phyloP scores from a whole-genome alignment of 2,888 invertebrate genomes.

The Leuctra nigra region DNA sequence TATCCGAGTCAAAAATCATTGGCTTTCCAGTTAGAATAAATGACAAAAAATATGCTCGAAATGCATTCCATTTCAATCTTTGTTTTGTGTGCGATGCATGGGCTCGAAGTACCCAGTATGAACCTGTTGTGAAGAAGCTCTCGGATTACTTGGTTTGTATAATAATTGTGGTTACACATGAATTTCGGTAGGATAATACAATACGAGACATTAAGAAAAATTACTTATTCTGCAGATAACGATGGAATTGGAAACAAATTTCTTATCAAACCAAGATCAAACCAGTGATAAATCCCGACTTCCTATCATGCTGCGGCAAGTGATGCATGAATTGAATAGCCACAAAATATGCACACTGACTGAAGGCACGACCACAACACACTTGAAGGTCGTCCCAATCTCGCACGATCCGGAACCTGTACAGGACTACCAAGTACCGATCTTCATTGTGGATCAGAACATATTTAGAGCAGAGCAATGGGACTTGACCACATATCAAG shows the following conservation, averaged over 20 bases:
- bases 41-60: slow-evolving; percentile 81
- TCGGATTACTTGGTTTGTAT: slow-evolving; percentile 77
- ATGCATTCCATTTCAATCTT: slow-evolving; percentile 92
- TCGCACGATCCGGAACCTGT: slow-evolving; percentile 76
- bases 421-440: slow-evolving; percentile 84
- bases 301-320: slow-evolving; percentile 67
- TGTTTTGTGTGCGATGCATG: slow-evolving; percentile 91
- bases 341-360: slow-evolving; percentile 70
- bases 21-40: slow-evolving; percentile 90
- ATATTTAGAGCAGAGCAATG: slow-evolving; percentile 67
- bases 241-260: slow-evolving; percentile 79
- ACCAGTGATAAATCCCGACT: slow-evolving; percentile 58
- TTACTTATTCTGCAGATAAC: slow-evolving; percentile 48
- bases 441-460: slow-evolving; percentile 62
- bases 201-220: background rate
- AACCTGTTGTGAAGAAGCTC: slow-evolving; percentile 88
- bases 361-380: slow-evolving; percentile 83
- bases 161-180: background rate
- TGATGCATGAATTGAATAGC: slow-evolving; percentile 74
- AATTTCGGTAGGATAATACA: background rate
- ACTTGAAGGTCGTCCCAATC: slow-evolving; percentile 79
- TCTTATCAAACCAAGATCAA: slow-evolving; percentile 60
- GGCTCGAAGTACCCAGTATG: slow-evolving; percentile 86
- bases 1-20: slow-evolving; percentile 78
- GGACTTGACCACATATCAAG: slow-evolving; percentile 93